Base-by-base conservation (phyloP, 2,888 invertebrate species). In the Campoletis raptor region DNA sequence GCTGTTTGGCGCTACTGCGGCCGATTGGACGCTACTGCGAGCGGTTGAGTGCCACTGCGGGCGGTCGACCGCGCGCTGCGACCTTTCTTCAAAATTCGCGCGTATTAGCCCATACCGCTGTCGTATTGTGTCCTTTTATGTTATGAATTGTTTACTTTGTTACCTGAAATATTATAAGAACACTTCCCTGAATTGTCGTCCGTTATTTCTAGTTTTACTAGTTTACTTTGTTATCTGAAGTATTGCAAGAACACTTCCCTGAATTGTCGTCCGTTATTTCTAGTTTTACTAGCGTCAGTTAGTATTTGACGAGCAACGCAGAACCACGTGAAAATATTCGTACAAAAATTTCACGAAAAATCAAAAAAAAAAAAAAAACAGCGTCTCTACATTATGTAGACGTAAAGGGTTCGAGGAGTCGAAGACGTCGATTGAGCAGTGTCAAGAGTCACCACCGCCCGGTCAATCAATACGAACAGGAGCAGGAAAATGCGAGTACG, bases 401-500 rank as follows among this genome's bases (percentile, higher is more conserved):
- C 24, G n/a, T 9, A 24, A 69, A 80, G 70, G 69, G 69, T n/a
- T 61, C 72, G 61, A 81, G 42, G 57, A 3, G 36, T 36, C 61
- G 36, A 61, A 57, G 30, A 24, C 9, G 2, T 72, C 40, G 42
- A 81, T 52, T 9, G 64, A 70, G 0, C n/a, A 52, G 72, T 54
- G 57, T 80, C 2, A 81, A 64, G 52, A 24, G 4, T 12, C 15
- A n/a, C 21, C 9, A 81, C 73, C 74, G 48, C 72, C 86, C 81
- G 64, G 24, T 81, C 54, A 80, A 80, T 80, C 81, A 52, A 80
- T 79, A 83, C 82, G 72, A 37, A 40, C 69, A 76, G 88, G 86
- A 48, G 74, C 73, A 85, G 45, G 89, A 89, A 81, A 88, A 30
- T 8, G 88, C 82, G 76, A 88, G 80, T 30, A 88, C 87, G 6